phyloP scores from a whole-genome alignment of 2,888 invertebrate genomes.

The Stratiomys singularior region DNA sequence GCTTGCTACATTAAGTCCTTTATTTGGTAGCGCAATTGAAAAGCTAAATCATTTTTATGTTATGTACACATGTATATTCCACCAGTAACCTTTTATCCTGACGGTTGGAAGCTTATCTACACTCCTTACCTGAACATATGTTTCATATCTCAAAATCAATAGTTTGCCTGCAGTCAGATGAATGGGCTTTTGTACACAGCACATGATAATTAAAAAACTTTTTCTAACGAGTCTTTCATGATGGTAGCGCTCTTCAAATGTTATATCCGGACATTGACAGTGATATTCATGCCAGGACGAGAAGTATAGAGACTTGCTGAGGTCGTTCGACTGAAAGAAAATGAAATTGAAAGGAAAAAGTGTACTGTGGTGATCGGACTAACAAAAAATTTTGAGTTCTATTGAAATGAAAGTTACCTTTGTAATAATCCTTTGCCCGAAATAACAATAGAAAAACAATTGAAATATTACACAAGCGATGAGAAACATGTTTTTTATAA shows the following conservation, averaged over 20 bases:
- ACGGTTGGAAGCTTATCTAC: no score
- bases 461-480: slow-evolving; percentile 67
- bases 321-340: slow-evolving; percentile 4
- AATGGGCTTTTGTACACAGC: slow-evolving; percentile 20
- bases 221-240: slow-evolving; percentile 9
- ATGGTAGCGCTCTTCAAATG: not conserved
- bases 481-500: slow-evolving; percentile 66
- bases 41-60: no score
- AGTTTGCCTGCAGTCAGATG: slow-evolving; percentile 10
- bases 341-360: no score
- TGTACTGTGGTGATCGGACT: not conserved
- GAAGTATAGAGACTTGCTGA: slow-evolving; percentile 27
- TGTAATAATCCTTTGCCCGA: slow-evolving; percentile 69
- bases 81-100: no score
- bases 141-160: slow-evolving; percentile 33
- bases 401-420: no score
- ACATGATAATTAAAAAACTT: slow-evolving; percentile 33
- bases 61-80: no score
- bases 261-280: slow-evolving; percentile 11
- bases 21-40: no score
- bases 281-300: slow-evolving; percentile 37
- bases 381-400: no score
- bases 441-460: slow-evolving; percentile 70
- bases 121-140: slow-evolving; percentile 14
- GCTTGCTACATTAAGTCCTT: no score